Base-by-base conservation (phyloP, 2,888 invertebrate genomes). In the Tanytarsus gracilentus region DNA sequence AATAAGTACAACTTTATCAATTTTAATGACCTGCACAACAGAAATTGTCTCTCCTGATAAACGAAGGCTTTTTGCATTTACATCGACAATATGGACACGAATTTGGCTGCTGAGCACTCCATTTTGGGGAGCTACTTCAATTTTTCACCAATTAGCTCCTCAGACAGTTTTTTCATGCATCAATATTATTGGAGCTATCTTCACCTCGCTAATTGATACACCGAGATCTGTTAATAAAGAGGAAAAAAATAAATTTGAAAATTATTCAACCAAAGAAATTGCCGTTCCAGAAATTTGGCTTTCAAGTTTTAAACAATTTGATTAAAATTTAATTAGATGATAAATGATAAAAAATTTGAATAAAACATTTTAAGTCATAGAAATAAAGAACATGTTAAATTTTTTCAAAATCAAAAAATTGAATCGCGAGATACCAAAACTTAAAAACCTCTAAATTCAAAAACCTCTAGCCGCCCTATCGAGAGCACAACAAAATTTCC, bases 61-160 rank as follows among this genome's bases (percentile, higher is more conserved):
- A 40, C 71, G 70, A 61, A 72, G 70, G 62, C 71, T 74, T 27
- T 69, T 71, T 40, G 67, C 70, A 29, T 74, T 71, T 55, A 74
- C 74, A 26, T 72, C 74, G 23, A 73, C 73, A 56, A 72, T 73
- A 52, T 74, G 73, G 73, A 74, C 74, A 25, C 68, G 74, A 8
- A 71, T 73, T 61, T 74, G 73, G 73, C 68, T 74, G 3, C 64
- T 74, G 36, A 69, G 70, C 4, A 74, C 73, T n/a, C 74, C 74
- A 25, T 74, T 74, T 61, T 67, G 74, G 50, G 74, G 73, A 8
- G 72, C 73, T 14, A 71, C 71, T 25, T 68, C 71, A 16, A 70
- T 73, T 58, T 69, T 73, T 64, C 73, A 72, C 18, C 70, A 72
- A 61, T 65, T 73, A 58, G 58, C 48, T 23, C 58, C 58, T 29